A percentile compares a stretch with the other conserved stretches of the same genome.
Conservation (phyloP, 2,888 invertebrate genomes). For the Antitype chi region DNA sequence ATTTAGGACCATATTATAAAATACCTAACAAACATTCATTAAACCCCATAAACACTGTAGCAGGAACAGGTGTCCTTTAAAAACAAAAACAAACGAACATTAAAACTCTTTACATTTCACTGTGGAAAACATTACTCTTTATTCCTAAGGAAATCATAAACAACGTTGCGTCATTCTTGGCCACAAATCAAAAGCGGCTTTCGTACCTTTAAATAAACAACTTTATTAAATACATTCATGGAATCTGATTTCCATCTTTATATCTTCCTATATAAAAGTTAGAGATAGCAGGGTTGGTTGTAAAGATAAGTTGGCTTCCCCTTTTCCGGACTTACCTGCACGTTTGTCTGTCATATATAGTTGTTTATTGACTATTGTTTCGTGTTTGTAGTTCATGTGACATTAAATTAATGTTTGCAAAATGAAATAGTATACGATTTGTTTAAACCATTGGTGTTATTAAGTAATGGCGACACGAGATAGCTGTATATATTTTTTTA, state of each 20-base stretch:
- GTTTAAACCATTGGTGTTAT: constrained; percentile 16
- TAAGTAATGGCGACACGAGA: background rate
- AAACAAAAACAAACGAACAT: constrained; percentile 44
- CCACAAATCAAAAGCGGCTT: constrained; percentile 86
- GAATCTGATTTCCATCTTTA: constrained; percentile 31
- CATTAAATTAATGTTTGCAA: constrained; percentile 61
- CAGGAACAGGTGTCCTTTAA: constrained; percentile 50
- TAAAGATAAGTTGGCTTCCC: constrained; percentile 37
- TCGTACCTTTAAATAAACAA: constrained; percentile 74
- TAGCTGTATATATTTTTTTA: background rate
- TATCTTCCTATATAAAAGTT: background rate
- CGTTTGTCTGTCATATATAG: constrained; percentile 80
- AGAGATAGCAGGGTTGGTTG: background rate
- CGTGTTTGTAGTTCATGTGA: constrained; percentile 67
- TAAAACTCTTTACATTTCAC: constrained; percentile 65
- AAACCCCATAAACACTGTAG: background rate
- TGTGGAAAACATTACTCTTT: constrained; percentile 74
- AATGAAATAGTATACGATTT: constrained; percentile 45
- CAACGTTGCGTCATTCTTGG: constrained; percentile 80
- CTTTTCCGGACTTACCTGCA: constrained; percentile 73
- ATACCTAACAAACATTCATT: background rate
- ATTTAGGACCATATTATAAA: constrained; percentile 13
- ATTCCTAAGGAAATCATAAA: constrained; percentile 85
- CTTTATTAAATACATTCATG: background rate
- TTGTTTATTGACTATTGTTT: constrained; percentile 83